Conservation (phyloP, 2,888 invertebrate species). For the Leptopilina syphax region DNA sequence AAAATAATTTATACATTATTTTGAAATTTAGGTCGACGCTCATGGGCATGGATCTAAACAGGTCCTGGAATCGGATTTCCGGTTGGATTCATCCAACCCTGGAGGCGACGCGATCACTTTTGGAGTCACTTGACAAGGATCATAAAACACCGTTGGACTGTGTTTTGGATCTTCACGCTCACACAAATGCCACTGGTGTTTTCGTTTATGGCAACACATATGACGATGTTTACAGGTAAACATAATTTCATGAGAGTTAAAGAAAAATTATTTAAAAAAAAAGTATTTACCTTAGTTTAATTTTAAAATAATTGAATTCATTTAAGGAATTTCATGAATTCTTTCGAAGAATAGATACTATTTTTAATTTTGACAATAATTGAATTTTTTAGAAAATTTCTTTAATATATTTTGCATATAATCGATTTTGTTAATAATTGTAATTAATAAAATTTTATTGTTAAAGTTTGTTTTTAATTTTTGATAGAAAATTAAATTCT, state of each 20-base stretch:
- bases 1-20: background rate
- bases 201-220: slow-evolving; percentile 97
- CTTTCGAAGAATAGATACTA: too few relatives aligned
- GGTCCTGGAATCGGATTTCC: slow-evolving; percentile 94
- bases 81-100: slow-evolving; percentile 95
- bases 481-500: too few relatives aligned
- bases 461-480: too few relatives aligned
- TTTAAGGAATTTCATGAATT: too few relatives aligned
- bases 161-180: slow-evolving; percentile 96
- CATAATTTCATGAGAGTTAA: slow-evolving; percentile 35
- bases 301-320: too few relatives aligned
- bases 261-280: too few relatives aligned
- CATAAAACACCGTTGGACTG: slow-evolving; percentile 89
- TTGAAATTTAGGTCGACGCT: slow-evolving; percentile 82
- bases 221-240: slow-evolving; percentile 91
- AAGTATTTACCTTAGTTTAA: too few relatives aligned
- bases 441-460: too few relatives aligned
- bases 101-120: slow-evolving; percentile 87
- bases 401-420: too few relatives aligned
- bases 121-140: slow-evolving; percentile 87
- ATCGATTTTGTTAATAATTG: too few relatives aligned
- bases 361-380: too few relatives aligned
- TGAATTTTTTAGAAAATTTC: too few relatives aligned
- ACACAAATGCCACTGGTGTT: slow-evolving; percentile 93
- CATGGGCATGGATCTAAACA: slow-evolving; percentile 95